These are phyloP conservation scores for Chloebia gouldiae DNA, from an alignment of 2,113 vertebrate species.

Conservation along the genomic window DNA sequence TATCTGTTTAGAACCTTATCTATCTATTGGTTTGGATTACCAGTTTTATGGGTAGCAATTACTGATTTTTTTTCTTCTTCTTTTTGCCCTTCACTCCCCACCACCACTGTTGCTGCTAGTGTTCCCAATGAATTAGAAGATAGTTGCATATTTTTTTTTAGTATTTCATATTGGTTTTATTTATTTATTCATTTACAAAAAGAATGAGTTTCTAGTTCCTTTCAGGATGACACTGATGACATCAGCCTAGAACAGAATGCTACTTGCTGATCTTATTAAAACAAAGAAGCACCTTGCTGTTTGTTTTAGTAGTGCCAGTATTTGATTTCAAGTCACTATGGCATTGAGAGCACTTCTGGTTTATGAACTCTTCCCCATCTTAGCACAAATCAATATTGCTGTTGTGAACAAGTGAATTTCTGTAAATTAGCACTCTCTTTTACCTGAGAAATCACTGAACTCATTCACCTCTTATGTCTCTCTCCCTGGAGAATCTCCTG, in stretches of 20 bases:
- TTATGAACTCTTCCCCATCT: background rate
- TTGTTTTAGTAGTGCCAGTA: background rate
- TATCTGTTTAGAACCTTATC: background rate
- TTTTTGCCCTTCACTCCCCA: rapidly evolving
- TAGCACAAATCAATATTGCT: background rate
- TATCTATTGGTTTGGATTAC: background rate
- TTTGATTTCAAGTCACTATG: background rate
- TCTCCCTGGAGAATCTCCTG: background rate
- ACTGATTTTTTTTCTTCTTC: background rate
- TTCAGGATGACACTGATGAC: background rate
- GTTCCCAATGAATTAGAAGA: background rate
- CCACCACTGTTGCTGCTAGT: background rate
- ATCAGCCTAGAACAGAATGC: background rate
- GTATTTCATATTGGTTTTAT: background rate
- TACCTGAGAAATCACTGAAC: background rate
- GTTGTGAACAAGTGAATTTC: background rate
- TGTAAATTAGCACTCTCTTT: background rate
- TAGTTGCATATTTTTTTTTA: background rate
- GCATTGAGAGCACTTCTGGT: background rate
- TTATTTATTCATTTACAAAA: background rate
- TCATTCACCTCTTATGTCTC: background rate
- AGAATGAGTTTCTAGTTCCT: background rate
- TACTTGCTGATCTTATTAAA: background rate
- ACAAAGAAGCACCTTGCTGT: background rate
- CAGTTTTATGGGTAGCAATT: background rate